Percentiles rank a stretch among this genome's conserved stretches.
phyloP scores from a whole-genome alignment of 2,113 vertebrate genomes.

The Neodon shergylaensis region DNA sequence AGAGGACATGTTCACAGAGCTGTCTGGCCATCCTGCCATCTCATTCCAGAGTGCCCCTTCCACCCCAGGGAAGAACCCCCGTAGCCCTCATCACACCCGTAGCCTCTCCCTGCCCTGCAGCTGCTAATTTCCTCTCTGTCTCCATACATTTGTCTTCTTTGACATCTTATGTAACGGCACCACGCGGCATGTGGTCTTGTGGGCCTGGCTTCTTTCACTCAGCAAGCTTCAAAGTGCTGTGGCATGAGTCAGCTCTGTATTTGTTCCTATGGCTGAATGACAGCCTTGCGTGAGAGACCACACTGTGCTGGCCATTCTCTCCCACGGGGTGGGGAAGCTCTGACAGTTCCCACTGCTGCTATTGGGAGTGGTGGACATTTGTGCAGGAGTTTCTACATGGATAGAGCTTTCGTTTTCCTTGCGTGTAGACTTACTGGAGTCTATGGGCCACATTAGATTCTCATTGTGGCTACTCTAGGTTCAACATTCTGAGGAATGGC shows the following conservation, averaged over 20 bases:
- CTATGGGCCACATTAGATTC: no score
- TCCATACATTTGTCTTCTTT: not conserved
- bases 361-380: not conserved
- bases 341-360: not conserved
- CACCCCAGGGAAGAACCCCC: not conserved
- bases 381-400: not conserved
- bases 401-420: not conserved
- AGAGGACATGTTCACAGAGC: not conserved
- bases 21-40: not conserved
- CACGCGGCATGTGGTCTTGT: not conserved
- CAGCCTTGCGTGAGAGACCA: fast-evolving
- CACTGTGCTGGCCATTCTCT: fast-evolving
- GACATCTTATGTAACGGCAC: not conserved
- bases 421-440: not conserved
- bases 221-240: not conserved
- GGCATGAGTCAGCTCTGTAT: not conserved
- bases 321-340: not conserved
- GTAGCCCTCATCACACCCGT: not conserved
- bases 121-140: no score
- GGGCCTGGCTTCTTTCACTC: not conserved
- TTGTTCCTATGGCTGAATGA: not conserved
- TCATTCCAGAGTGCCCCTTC: not conserved
- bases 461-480: not conserved
- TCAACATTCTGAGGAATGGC: not conserved
- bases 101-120: not conserved